A percentile compares a stretch with the other conserved stretches of the same genome.
Evolutionary conservation across 2,797 vertebrate species (phyloP).

Genomic region (Acipenser ruthenus): DNA sequence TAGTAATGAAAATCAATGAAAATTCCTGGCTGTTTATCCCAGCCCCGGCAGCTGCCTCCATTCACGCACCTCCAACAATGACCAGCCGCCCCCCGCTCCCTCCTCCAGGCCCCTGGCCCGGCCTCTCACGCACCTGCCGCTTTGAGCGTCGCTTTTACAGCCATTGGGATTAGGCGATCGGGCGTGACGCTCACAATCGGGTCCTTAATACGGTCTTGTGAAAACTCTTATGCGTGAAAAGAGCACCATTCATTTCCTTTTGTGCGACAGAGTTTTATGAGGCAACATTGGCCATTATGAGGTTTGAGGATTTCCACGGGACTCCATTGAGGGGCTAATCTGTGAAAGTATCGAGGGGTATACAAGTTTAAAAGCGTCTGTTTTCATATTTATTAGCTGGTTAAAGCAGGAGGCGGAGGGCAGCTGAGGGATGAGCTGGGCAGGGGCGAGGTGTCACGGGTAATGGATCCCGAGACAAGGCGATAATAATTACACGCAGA

Average conservation of each 20-base stretch:
- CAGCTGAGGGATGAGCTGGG: slow-evolving; percentile 55
- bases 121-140: slow-evolving; percentile 65
- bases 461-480: too few species aligned
- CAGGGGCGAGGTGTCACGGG: slow-evolving; percentile 10
- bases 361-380: slow-evolving; percentile 70
- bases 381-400: slow-evolving; percentile 80
- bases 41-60: slow-evolving; percentile 54
- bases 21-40: slow-evolving; percentile 36
- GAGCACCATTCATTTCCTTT: slow-evolving; percentile 56
- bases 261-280: slow-evolving; percentile 64
- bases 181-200: slow-evolving; percentile 47
- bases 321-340: slow-evolving; percentile 70
- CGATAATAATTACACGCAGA: too few species aligned
- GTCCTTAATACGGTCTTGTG: slow-evolving; percentile 63
- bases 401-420: slow-evolving; percentile 60
- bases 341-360: slow-evolving; percentile 51
- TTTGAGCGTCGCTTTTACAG: slow-evolving; percentile 51
- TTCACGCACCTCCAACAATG: slow-evolving; percentile 32
- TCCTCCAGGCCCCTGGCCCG: slow-evolving; percentile 45
- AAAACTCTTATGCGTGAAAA: slow-evolving; percentile 77
- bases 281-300: slow-evolving; percentile 67
- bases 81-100: slow-evolving; percentile 23
- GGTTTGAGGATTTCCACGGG: slow-evolving; percentile 60
- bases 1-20: slow-evolving; percentile 62
- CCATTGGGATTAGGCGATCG: slow-evolving; percentile 53